These are phyloP conservation scores for Luperina nickerlii DNA, from an alignment of 2,888 invertebrate species.

Conservation along the genomic window DNA sequence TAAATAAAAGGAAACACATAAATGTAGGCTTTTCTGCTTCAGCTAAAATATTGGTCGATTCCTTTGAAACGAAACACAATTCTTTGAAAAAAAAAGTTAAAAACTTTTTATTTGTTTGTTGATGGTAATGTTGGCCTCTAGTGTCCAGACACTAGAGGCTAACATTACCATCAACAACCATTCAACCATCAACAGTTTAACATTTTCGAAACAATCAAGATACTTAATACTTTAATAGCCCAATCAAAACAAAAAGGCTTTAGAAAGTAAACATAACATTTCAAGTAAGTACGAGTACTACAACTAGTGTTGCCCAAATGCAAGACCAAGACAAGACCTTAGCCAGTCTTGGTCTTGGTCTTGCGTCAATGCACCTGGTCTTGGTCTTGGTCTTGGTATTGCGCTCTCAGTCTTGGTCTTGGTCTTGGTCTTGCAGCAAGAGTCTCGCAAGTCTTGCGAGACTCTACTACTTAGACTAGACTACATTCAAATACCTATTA, in stretches of 20 bases:
- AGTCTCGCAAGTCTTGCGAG: no score
- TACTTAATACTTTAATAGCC: constrained; percentile 1
- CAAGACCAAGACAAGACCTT: no score
- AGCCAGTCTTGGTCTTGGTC: no score
- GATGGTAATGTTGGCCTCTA: no score
- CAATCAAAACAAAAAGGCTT: background rate
- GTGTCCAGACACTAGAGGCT: background rate
- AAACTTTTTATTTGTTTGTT: no score
- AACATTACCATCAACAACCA: background rate
- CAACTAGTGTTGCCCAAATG: no score
- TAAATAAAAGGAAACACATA: background rate
- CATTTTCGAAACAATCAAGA: background rate
- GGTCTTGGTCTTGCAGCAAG: no score
- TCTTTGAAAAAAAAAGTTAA: background rate
- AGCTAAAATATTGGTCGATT: background rate
- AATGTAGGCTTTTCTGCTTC: background rate
- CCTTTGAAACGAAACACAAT: background rate
- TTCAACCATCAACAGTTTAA: background rate
- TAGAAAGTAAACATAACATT: background rate
- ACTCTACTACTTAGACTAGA: no score
- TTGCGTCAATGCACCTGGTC: no score
- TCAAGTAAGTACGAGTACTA: background rate
- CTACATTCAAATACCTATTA: no score
- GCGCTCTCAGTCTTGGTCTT: no score
- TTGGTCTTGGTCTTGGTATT: no score